Conservation (phyloP, 2,888 invertebrate species). For the Eupeodes latifasciatus region DNA sequence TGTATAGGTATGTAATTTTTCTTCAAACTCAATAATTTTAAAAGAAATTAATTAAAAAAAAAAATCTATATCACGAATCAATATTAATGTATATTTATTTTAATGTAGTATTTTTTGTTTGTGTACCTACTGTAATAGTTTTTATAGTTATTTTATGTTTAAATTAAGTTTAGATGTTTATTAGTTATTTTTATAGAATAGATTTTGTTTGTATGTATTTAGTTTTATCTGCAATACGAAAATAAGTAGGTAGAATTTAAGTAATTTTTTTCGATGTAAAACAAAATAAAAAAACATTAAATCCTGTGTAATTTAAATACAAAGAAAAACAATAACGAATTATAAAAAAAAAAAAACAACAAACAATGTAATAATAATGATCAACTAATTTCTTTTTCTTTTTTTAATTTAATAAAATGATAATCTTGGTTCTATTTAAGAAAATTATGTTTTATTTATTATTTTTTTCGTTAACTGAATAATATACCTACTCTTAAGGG, state of each 20-base stretch:
- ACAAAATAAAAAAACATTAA: constrained; percentile 52
- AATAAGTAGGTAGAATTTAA: constrained; percentile 58
- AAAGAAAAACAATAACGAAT: constrained; percentile 18
- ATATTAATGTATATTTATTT: constrained; percentile 58
- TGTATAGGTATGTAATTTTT: constrained; percentile 1
- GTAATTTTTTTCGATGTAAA: constrained; percentile 62
- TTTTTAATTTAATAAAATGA: constrained; percentile 71
- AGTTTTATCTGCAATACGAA: constrained; percentile 62
- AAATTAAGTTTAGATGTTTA: constrained; percentile 60
- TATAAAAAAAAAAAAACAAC: constrained; percentile 19
- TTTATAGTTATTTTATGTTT: constrained; percentile 50
- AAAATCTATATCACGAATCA: constrained; percentile 15
- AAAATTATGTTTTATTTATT: constrained; percentile 17
- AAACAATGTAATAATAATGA: constrained; percentile 48
- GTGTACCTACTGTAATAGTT: constrained; percentile 59
- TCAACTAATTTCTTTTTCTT: constrained; percentile 61
- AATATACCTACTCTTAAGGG: not conserved
- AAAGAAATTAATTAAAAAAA: not conserved
- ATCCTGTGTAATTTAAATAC: constrained; percentile 59
- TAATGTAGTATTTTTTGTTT: constrained; percentile 48
- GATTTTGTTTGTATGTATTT: constrained; percentile 28
- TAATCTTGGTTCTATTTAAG: constrained; percentile 66
- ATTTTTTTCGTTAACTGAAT: not conserved
- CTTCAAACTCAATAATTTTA: constrained; percentile 25
- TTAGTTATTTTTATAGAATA: constrained; percentile 13